These are phyloP conservation scores for Malacoctenus gilli DNA, from an alignment of 2,797 vertebrate genomes.

Conservation along the genomic window DNA sequence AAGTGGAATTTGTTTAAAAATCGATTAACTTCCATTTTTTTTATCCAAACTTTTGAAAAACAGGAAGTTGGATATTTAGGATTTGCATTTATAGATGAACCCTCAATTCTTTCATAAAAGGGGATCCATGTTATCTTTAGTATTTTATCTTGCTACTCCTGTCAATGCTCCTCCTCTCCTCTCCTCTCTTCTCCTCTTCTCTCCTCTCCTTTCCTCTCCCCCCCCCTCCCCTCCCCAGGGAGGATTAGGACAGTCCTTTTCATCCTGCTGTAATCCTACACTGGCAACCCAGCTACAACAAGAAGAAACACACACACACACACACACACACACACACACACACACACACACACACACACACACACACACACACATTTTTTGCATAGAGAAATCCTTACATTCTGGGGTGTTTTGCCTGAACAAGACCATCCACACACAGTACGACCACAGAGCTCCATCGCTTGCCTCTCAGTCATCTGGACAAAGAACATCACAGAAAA, in stretches of 20 bases:
- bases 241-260: constrained; percentile 75
- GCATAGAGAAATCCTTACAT: constrained; percentile 28
- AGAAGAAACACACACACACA: constrained; percentile 28
- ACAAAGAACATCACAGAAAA: constrained; percentile 12
- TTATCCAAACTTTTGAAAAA: no score
- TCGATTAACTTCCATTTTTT: no score
- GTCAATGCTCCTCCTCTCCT: no score
- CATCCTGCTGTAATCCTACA: constrained; percentile 73
- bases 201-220: not conserved
- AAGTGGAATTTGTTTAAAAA: no score
- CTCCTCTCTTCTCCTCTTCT: not conserved
- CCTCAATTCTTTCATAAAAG: no score
- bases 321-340: constrained; percentile 5
- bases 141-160: no score
- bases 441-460: constrained; percentile 5
- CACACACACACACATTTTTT: constrained; percentile 8
- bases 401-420: constrained; percentile 23
- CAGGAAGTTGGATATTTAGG: no score
- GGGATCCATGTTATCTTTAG: no score
- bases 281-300: constrained; percentile 55
- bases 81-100: no score
- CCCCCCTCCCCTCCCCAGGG: constrained; percentile 37
- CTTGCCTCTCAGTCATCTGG: constrained; percentile 16
- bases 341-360: constrained; percentile 17
- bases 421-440: constrained; percentile 24